These are phyloP conservation scores for Champsocephalus gunnari DNA, from an alignment of 2,797 vertebrate species.

Conservation along the genomic window DNA sequence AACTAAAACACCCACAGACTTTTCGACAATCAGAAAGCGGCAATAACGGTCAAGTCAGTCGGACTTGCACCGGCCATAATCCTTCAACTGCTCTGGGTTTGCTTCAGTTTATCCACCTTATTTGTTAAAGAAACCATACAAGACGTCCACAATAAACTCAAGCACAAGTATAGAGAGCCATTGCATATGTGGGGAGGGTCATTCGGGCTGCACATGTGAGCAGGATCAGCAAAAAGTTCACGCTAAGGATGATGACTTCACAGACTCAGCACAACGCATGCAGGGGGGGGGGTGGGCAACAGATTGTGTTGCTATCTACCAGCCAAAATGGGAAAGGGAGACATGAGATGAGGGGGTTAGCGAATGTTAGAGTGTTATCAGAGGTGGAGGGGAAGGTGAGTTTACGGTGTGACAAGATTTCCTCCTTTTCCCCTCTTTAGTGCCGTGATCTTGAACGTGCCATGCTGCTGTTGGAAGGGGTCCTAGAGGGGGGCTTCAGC, in stretches of 20 bases:
- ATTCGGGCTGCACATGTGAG: slow-evolving; percentile 74
- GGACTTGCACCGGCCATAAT: slow-evolving; percentile 61
- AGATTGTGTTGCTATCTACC: slow-evolving; percentile 86
- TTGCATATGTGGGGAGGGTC: slow-evolving; percentile 8
- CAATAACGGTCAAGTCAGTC: slow-evolving; percentile 61
- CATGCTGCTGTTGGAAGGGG: slow-evolving; percentile 68
- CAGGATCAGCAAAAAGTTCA: slow-evolving; percentile 63
- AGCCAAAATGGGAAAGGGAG: slow-evolving; percentile 60
- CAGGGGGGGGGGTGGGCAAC: slow-evolving; percentile 45
- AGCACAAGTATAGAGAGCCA: slow-evolving; percentile 55
- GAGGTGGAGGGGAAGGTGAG: slow-evolving; percentile 53
- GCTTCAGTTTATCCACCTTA: slow-evolving; percentile 48
- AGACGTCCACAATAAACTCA: slow-evolving; percentile 57
- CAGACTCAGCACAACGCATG: slow-evolving; percentile 74
- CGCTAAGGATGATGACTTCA: slow-evolving; percentile 65
- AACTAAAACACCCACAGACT: slow-evolving; percentile 49
- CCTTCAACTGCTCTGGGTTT: slow-evolving; percentile 50
- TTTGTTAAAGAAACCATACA: slow-evolving; percentile 54
- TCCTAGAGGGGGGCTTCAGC: slow-evolving; percentile 84
- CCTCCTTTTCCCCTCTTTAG: slow-evolving; percentile 57
- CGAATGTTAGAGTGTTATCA: slow-evolving; percentile 79
- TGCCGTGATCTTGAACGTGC: slow-evolving; percentile 62
- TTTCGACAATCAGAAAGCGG: slow-evolving; percentile 44
- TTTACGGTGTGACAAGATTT: slow-evolving; percentile 55
- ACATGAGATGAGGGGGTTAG: slow-evolving; percentile 48